These are phyloP conservation scores for Helostoma temminkii DNA, from an alignment of 2,797 vertebrate genomes.

Conservation along the genomic window DNA sequence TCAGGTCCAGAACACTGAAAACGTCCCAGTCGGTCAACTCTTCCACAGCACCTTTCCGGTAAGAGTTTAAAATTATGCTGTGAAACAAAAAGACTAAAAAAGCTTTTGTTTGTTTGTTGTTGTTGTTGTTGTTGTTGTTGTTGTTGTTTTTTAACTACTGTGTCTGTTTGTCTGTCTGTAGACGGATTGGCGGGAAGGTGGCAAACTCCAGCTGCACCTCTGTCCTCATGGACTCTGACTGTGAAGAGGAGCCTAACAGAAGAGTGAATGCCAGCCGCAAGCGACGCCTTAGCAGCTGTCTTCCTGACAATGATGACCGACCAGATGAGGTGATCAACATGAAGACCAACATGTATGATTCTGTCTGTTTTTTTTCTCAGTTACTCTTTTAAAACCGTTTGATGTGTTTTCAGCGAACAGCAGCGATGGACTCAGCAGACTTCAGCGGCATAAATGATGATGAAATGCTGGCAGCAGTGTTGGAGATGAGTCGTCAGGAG, in stretches of 20 bases:
- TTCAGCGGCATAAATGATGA: constrained; percentile 92
- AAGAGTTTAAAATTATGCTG: constrained; percentile 9
- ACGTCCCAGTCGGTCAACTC: constrained; percentile 91
- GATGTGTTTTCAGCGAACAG: constrained; percentile 78
- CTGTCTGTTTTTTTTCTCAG: neutral
- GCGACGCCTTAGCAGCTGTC: constrained; percentile 85
- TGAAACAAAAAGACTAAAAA: neutral
- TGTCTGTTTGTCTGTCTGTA: constrained; percentile 65
- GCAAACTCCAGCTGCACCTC: constrained; percentile 79
- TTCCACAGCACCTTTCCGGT: constrained; percentile 75
- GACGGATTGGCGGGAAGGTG: constrained; percentile 89
- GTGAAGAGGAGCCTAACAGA: constrained; percentile 91
- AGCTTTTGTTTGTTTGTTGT: no score
- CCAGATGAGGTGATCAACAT: constrained; percentile 84
- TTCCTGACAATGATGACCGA: constrained; percentile 80
- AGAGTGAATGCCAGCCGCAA: constrained; percentile 82
- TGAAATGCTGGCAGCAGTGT: constrained; percentile 92
- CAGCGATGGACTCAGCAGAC: constrained; percentile 80
- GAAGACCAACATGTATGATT: fast-evolving
- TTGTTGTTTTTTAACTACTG: no score
- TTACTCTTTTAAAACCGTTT: neutral
- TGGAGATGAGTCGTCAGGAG: constrained; percentile 94
- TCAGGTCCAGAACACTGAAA: constrained; percentile 91
- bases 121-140: no score
- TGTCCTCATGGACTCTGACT: constrained; percentile 90